Evolutionary conservation across 2,797 vertebrate species (phyloP).

Genomic region (Poliocrania exsul): DNA sequence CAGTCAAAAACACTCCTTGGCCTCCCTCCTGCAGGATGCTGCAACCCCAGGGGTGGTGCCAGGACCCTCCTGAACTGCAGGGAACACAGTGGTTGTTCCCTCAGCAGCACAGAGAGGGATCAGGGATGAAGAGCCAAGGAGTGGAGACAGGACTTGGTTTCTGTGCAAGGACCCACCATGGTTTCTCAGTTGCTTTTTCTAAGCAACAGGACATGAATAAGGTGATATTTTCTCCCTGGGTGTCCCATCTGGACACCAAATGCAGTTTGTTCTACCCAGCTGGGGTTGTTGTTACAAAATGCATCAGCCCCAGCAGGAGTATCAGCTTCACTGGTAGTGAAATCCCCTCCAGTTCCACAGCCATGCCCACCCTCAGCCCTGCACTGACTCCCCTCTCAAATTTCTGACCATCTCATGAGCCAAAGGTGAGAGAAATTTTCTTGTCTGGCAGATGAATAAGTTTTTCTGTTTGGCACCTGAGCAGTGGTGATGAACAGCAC

Average conservation of each 20-base stretch:
- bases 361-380: neutral
- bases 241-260: neutral
- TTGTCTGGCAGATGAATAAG: neutral
- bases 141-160: neutral
- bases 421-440: neutral
- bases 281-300: neutral
- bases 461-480: neutral
- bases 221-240: neutral
- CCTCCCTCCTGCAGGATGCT: neutral
- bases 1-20: neutral
- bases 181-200: neutral
- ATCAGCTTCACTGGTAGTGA: fast-evolving
- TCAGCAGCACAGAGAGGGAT: neutral
- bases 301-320: neutral
- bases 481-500: neutral
- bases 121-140: neutral
- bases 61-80: fast-evolving
- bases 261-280: neutral
- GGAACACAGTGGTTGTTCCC: fast-evolving
- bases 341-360: neutral
- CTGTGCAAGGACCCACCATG: neutral
- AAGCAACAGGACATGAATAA: fast-evolving
- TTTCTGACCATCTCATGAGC: neutral
- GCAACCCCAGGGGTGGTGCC: neutral
- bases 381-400: neutral